Evolutionary conservation across 1,140 invertebrate species (phyloP), one percentile per base, ranked within the genome.

Genomic region (Ladona fulva): DNA sequence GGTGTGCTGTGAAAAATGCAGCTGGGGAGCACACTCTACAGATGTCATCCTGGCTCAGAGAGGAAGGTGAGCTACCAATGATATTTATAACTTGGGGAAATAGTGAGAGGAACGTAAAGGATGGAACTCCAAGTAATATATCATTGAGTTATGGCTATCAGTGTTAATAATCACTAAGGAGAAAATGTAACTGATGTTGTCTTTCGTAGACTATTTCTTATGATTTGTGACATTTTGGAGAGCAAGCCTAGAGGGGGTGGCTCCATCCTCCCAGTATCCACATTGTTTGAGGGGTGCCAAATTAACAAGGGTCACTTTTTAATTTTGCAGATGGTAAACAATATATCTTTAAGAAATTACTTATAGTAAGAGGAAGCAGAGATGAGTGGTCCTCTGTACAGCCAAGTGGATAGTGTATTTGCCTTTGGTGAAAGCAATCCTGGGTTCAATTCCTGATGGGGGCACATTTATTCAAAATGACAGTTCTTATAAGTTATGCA

Each of bases 1-100:
- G 88, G 78, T 93, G 92, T 83, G 82, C 83, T 78, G 83, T 87
- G 79, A 87, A 86, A 83, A 88, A 88, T 78, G 84, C 86, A 66
- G 52, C 16, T 44, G 84, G 85, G 24, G 86, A 87, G 79, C 86
- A 88, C 76, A 83, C 85, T 76, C 82, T 87, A 77, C 83, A 82
- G 77, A 80, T 87, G 42, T 80, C 81, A 7, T 85, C 83, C 78
- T 83, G 85, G 80, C 82, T 87, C 77, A 85, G 84, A 79, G 84
- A 84, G 74, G 81, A 83, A 83, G 85, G 86, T 87, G 82, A 77
- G 77, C 79, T 29, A 52, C 42, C 24, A 74, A 42, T 74, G 29
- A 77, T 24, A 52, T 59, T 19, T 24, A 14, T 75, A 7, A 78
- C 24, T 6, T 22, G 5, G 3, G 52, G 12, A 6, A 16, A 66